Evolutionary conservation across 2,888 invertebrate genomes (phyloP), one percentile per base, ranked within the genome.

Genomic region (Drosophila ustulata): DNA sequence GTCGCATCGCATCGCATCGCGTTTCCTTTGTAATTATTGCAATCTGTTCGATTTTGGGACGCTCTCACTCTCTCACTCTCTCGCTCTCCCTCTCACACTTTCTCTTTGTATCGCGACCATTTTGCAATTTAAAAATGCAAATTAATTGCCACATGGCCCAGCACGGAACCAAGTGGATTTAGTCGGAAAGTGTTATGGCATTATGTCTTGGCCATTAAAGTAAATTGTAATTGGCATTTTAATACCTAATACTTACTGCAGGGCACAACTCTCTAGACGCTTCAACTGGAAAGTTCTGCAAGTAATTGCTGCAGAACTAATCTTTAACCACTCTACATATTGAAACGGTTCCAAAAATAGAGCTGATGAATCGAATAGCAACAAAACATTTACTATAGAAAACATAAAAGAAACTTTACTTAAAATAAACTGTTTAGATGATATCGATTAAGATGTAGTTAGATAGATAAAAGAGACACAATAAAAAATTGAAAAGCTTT

Each of bases 81-180:
- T 7, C 4, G 30, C 11, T 32, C 9, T 25, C 37, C 3, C 6
- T 25, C 18, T 7, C 51, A 11, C 1, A 23, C 1, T 2, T 26
- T 39, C 3, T 8, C 9, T n/a, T 37, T 58, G 56, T 46, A 8
- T 52, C 25, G 66, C 70, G 62, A 61, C 49, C 72, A 66, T 78
- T 87, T 84, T 89, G 89, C 89, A 89, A 89, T 90, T 91, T 90
- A 75, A 82, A 89, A 89, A 91, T 91, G 91, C 89, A 91, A 91
- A 91, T 91, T 91, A 91, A 91, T 90, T 90, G 90, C 82, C 71
- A 82, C 87, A 88, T 86, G 84, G 84, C 86, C 88, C 86, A 62
- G 52, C 34, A 49, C 56, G 75, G 81, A 71, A 76, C 56, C 51
- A 11, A 34, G 53, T 25, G 30, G 45, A 51, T 63, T 72, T 18